Percentiles rank a stretch among this genome's conserved stretches.
These are phyloP conservation scores for Lathamus discolor DNA, from an alignment of 2,113 vertebrate species.

Conservation along the genomic window DNA sequence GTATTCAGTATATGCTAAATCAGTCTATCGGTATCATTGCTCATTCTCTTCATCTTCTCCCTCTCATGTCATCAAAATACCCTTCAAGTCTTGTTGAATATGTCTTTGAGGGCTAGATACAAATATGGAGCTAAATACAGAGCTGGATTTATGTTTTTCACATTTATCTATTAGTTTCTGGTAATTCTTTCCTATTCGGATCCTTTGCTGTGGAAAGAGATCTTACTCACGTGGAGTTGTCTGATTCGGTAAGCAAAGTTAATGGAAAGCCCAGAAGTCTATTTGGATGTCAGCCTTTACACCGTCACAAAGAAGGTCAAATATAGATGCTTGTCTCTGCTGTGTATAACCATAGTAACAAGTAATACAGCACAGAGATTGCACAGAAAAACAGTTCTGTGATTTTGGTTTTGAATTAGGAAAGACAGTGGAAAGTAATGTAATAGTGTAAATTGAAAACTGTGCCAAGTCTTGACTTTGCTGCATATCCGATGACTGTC, in stretches of 20 bases:
- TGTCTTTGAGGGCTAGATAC: background rate
- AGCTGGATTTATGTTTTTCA: background rate
- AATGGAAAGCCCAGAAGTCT: background rate
- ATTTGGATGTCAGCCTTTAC: background rate
- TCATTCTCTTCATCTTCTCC: background rate
- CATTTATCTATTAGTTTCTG: background rate
- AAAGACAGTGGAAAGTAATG: background rate
- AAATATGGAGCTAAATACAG: background rate
- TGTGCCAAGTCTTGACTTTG: background rate
- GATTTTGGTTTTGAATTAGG: background rate
- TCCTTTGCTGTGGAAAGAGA: background rate
- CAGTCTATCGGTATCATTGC: too few species aligned
- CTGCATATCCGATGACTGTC: background rate
- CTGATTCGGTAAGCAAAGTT: background rate
- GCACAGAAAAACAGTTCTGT: background rate
- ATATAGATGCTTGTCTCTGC: background rate
- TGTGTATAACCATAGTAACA: background rate
- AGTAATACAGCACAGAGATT: background rate
- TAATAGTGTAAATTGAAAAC: background rate
- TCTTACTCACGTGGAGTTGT: background rate
- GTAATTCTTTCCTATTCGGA: background rate
- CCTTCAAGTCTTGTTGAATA: background rate
- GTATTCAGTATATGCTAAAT: background rate
- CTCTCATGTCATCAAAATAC: background rate
- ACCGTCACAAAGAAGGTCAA: background rate